phyloP scores from a whole-genome alignment of 2,888 invertebrate genomes.

The Macrosiphum euphorbiae region DNA sequence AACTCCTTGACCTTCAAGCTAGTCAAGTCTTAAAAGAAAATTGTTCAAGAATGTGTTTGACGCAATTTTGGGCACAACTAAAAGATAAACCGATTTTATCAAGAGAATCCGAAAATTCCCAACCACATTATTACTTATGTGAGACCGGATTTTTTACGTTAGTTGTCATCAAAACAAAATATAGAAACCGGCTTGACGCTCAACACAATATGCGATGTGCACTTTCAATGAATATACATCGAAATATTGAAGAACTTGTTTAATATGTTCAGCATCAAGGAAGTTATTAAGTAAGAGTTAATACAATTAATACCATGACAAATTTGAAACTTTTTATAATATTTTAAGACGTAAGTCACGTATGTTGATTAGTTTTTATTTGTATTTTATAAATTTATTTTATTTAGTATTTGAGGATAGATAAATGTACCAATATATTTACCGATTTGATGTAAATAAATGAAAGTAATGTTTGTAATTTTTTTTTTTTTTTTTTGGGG shows the following conservation, averaged over 20 bases:
- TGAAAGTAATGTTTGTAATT: no score
- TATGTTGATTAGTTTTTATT: no score
- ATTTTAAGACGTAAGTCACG: no score
- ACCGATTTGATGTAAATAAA: no score
- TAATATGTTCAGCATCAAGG: no score
- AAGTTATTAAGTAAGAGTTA: no score
- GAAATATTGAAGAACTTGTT: background rate
- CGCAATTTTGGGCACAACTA: background rate
- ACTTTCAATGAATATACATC: conserved; percentile 23
- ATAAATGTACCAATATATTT: no score
- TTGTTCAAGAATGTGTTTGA: background rate
- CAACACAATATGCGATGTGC: conserved; percentile 7
- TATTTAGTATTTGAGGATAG: fast-evolving
- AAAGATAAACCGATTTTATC: conserved; percentile 19
- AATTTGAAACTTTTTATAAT: no score
- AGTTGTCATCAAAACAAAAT: conserved; percentile 25
- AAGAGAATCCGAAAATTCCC: conserved; percentile 40
- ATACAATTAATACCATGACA: no score
- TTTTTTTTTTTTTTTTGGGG: no score
- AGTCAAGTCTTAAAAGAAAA: conserved; percentile 25
- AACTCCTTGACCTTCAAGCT: conserved; percentile 21
- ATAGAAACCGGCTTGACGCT: conserved; percentile 18
- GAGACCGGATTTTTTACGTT: background rate
- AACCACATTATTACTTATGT: conserved; percentile 19
- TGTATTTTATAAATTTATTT: no score